Evolutionary conservation across 2,113 vertebrate species (phyloP).

Genomic region (Phodopus roborovskii): DNA sequence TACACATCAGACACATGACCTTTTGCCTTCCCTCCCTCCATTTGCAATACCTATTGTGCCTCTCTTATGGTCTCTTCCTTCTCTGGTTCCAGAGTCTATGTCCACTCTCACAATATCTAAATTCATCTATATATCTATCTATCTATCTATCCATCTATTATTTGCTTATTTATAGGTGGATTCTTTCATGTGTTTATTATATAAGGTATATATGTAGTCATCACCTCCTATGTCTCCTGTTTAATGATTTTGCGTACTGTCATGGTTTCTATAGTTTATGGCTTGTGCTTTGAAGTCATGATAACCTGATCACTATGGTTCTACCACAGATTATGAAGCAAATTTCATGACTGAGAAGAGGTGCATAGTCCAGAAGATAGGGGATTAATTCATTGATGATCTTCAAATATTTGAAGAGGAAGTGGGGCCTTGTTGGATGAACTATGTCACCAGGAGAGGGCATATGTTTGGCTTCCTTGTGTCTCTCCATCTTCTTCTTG

Average conservation of each 20-base stretch:
- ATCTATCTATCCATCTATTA: too few species aligned
- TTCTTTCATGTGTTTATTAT: not conserved
- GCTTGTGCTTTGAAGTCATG: not conserved
- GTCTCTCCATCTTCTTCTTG: not conserved
- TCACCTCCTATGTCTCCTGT: not conserved
- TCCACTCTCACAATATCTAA: not conserved
- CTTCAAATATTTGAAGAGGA: not conserved
- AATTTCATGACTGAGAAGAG: not conserved
- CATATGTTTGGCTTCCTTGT: not conserved
- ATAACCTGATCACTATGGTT: not conserved
- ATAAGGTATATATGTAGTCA: not conserved
- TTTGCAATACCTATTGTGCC: not conserved
- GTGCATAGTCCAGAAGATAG: not conserved
- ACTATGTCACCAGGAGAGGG: not conserved
- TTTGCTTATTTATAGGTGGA: not conserved
- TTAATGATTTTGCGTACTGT: not conserved
- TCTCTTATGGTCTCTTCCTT: not conserved
- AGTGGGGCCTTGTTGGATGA: not conserved
- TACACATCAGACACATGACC: too few species aligned
- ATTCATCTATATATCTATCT: too few species aligned
- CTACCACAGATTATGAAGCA: not conserved
- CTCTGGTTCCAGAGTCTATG: not conserved
- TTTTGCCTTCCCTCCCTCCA: not conserved
- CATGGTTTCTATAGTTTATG: not conserved
- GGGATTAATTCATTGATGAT: not conserved